phyloP scores from a whole-genome alignment of 2,888 invertebrate genomes.

The Elmis aenea region DNA sequence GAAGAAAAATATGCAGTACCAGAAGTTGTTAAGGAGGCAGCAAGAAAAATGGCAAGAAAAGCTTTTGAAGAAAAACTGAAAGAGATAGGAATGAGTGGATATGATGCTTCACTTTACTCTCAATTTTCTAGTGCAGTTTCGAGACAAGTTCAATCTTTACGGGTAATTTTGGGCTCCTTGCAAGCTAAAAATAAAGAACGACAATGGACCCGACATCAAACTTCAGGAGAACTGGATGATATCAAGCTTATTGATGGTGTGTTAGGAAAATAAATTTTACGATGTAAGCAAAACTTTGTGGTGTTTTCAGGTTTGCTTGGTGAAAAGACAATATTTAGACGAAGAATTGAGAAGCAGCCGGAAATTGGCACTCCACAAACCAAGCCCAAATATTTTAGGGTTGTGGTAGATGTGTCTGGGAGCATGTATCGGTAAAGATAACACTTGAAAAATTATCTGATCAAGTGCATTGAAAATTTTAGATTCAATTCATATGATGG shows the following conservation, averaged over 20 bases:
- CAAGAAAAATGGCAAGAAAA: slow-evolving; percentile 87
- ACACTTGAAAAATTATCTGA: slow-evolving; percentile 1
- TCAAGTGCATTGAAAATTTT: slow-evolving; percentile 8
- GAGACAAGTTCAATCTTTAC: slow-evolving; percentile 78
- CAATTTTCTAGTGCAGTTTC: slow-evolving; percentile 73
- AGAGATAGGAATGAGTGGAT: slow-evolving; percentile 93
- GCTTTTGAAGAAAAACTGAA: slow-evolving; percentile 81
- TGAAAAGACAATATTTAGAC: slow-evolving; percentile 84
- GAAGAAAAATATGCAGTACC: slow-evolving; percentile 87
- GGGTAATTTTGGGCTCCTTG: slow-evolving; percentile 78
- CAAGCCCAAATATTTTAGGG: slow-evolving; percentile 79
- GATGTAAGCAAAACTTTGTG: too few species aligned
- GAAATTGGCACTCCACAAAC: slow-evolving; percentile 82
- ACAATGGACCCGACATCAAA: slow-evolving; percentile 91
- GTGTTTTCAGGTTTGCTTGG: slow-evolving; percentile 72
- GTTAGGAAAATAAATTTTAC: neutral
- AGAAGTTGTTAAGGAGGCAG: slow-evolving; percentile 81
- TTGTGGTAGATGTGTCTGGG: slow-evolving; percentile 91
- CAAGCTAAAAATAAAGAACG: slow-evolving; percentile 93
- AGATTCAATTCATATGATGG: slow-evolving; percentile 95
- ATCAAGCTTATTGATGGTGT: slow-evolving; percentile 88
- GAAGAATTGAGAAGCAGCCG: slow-evolving; percentile 79
- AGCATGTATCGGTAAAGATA: slow-evolving; percentile 90
- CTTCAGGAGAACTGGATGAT: slow-evolving; percentile 92
- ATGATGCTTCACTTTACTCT: slow-evolving; percentile 83